Base-by-base conservation (phyloP, 2,797 vertebrate species). In the Sebastes trivittatus region DNA sequence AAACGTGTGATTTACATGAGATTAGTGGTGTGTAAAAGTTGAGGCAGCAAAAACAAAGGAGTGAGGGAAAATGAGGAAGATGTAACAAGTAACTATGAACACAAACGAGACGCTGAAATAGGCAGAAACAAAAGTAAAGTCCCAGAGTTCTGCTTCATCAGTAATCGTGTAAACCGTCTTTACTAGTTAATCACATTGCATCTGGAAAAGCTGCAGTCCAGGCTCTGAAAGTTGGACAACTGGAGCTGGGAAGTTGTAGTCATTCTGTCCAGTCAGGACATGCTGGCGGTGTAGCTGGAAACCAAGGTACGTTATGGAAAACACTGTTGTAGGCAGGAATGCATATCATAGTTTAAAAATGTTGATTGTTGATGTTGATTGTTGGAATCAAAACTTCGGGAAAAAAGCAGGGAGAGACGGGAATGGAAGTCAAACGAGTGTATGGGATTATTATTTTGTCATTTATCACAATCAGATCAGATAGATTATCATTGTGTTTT, bases 131-230 rank as follows among this genome's bases (percentile, higher is more conserved):
- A 74, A 72, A 65, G 16, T 55, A 25, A 64, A 49, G 63, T 67
- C 22, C 49, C 30, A 0, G 13, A 76, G 20, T 61, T 74, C 30
- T 71, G 54, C 63, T 58, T 72, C 63, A 42, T 69, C 67, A 16
- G 62, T 77, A 77, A 86, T 72, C 69, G 30, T 64, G 58, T 74
- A 69, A 46, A 72, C 32, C 14, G 7, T 58, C 42, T 81, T 70
- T 68, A 71, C 65, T 25, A 20, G 72, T 56, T 78, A 75, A 87
- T 80, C 70, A 60, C 14, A 1, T 52, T 77, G 13, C 52, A 55
- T 64, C 65, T 80, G 71, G 61, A 71, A 75, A 84, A 78, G 70
- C 76, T 79, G 72, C 30, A 63, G 46, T 60, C 54, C 56, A 22
- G 42, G 52, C 68, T 49, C 30, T 20, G 30, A 77, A 63, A 81